Conservation (phyloP, 2,797 vertebrate genomes). For the Lepilemur ruficaudatus region DNA sequence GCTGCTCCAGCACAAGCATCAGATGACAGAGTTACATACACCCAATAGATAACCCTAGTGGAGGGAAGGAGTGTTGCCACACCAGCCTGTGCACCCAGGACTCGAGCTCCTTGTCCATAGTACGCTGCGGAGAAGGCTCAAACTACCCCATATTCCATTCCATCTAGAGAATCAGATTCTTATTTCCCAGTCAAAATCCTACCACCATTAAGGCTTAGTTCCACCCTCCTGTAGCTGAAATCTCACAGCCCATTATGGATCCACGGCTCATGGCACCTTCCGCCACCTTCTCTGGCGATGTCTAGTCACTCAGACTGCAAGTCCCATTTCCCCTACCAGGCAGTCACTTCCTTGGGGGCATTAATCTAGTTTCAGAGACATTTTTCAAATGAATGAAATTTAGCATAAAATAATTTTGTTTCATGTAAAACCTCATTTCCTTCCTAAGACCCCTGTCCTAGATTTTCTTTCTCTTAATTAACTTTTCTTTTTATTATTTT, state of each 20-base stretch:
- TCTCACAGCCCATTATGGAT: neutral
- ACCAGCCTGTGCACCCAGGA: neutral
- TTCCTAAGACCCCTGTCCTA: neutral
- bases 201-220: neutral
- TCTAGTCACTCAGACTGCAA: neutral
- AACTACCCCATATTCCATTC: neutral
- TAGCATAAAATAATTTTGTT: neutral
- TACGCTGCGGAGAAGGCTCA: no score
- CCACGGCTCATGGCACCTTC: neutral
- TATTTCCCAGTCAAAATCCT: neutral
- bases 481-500: neutral
- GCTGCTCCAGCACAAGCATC: neutral
- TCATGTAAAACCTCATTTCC: neutral
- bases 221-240: fast-evolving
- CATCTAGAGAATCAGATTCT: neutral
- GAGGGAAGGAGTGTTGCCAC: neutral
- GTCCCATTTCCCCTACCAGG: neutral
- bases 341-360: neutral
- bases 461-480: neutral
- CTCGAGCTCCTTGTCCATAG: neutral
- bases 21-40: fast-evolving
- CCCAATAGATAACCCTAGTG: fast-evolving
- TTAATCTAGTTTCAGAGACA: neutral
- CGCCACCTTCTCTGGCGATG: neutral
- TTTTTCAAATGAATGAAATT: neutral